Evolutionary conservation across 2,113 vertebrate genomes (phyloP).

Genomic region (Megaceryle torquata): DNA sequence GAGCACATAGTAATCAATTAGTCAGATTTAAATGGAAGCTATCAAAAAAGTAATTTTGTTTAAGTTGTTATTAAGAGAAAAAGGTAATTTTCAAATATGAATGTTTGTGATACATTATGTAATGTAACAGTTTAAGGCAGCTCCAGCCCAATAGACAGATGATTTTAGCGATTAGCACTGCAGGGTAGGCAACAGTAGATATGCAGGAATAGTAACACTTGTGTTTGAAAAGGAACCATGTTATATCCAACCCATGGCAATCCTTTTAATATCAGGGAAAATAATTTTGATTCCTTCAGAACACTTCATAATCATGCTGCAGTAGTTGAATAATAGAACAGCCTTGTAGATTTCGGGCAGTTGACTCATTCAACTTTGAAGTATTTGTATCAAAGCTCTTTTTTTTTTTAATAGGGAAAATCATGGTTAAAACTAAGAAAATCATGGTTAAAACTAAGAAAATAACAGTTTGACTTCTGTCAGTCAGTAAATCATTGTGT

Average conservation of each 20-base stretch:
- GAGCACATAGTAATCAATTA: background rate
- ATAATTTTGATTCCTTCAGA: background rate
- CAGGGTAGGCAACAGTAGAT: background rate
- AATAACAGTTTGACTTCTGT: background rate
- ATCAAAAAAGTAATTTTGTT: background rate
- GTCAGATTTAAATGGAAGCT: background rate
- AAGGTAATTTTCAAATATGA: background rate
- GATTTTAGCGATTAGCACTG: background rate
- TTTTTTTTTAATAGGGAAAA: background rate
- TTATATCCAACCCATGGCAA: background rate
- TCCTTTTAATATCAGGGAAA: background rate
- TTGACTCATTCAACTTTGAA: background rate
- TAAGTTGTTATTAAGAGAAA: background rate
- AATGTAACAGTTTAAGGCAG: background rate
- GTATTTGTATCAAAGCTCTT: background rate
- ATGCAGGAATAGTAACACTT: background rate
- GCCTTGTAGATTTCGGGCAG: background rate
- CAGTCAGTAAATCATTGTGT: background rate
- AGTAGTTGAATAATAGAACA: background rate
- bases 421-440: background rate
- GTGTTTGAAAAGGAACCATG: background rate
- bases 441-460: background rate
- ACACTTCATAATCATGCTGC: background rate
- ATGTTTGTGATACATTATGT: background rate
- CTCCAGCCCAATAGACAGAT: background rate